Evolutionary conservation across 2,797 vertebrate species (phyloP), one percentile per base, ranked within the genome.

Genomic region (Streptopelia turtur): DNA sequence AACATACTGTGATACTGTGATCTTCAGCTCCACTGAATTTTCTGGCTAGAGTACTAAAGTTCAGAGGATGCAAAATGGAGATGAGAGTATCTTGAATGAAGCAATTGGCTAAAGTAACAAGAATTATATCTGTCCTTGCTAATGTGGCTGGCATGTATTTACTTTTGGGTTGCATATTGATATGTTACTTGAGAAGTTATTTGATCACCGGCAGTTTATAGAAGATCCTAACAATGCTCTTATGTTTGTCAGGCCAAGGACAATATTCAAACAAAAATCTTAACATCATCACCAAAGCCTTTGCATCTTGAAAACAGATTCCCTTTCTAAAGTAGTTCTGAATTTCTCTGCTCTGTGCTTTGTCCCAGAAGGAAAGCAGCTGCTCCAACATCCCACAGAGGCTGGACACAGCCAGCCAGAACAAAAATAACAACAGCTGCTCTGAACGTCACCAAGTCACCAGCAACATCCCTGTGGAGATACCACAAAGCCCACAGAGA

Each of bases 391-490:
- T 84, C 64, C 68, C 71, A 53, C 16, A 41, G 70, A 31, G n/a
- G 47, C 25, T 94, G 83, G 25, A 49, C 70, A 39, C 43, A 76
- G 61, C 18, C 59, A 88, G 59, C 1, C 50, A 77, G 64, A 89
- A 79, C 6, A 24, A 92, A 95, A 94, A 70, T 30, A 93, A 90
- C 50, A 89, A n/a, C 94, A 95, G 70, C 83, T 92, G 86, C 79
- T 96, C 70, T 77, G 77, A 64, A 71, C 85, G 53, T 71, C 79
- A 89, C 33, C 6, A 0, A 27, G 24, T 60, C 3, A 7, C 30
- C 37, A 70, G 71, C 28, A 76, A 30, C 28, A 89, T 71, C n/a
- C 68, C 68, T 1, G 1, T 4, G 22, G 49, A 45, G 10, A 80
- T 22, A 79, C 35, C 56, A 74, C 49, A 87, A 82, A 90, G 43